Base-by-base conservation (phyloP, 2,113 vertebrate genomes). In the Callaeas wilsoni region DNA sequence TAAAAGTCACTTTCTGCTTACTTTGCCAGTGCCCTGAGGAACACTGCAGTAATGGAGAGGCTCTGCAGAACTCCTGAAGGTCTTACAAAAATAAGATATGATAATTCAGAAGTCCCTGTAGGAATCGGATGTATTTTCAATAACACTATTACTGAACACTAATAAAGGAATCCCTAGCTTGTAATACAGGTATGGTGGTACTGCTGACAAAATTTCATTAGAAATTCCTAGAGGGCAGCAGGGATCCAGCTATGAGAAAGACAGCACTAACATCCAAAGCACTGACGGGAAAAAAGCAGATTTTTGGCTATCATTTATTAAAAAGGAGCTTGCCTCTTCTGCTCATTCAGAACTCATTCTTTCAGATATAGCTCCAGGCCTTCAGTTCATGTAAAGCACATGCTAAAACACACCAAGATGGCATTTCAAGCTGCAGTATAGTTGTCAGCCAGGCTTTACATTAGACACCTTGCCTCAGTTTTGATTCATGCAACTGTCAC, bases 201-300 rank as follows among this genome's bases (percentile, higher is more conserved):
- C 12, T 53, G 71, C 77, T 75, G 82, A 81, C 27, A 82, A n/a
- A 64, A 84, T 87, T 87, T 84, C 80, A 91, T 89, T 89, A 56
- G 82, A 75, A 82, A 91, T 89, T 94, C 89, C 93, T 94, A 94
- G 93, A 94, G 87, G 84, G 94, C 94, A 94, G 93, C 89, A 96
- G 37, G 81, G 81, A 87, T 92, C 65, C 77, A 73, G 47, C 49
- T 82, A 71, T 11, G 53, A 87, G 67, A 67, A 88, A 84, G 57
- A 87, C 32, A 81, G 56, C 52, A 71, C 27, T 60, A 65, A 81
- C 33, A 56, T 30, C 19, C 46, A n/a, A 77, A 84, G 25, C 74
- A 78, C 65, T 52, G 52, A 91, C 68, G 29, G 9, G n/a, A 81
- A 91, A 25, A 67, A 87, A 71, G 49, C 16, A 75, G 42, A 80